Evolutionary conservation across 2,888 invertebrate species (phyloP), one percentile per base, ranked within the genome.

Genomic region (Endomychus coccineus): DNA sequence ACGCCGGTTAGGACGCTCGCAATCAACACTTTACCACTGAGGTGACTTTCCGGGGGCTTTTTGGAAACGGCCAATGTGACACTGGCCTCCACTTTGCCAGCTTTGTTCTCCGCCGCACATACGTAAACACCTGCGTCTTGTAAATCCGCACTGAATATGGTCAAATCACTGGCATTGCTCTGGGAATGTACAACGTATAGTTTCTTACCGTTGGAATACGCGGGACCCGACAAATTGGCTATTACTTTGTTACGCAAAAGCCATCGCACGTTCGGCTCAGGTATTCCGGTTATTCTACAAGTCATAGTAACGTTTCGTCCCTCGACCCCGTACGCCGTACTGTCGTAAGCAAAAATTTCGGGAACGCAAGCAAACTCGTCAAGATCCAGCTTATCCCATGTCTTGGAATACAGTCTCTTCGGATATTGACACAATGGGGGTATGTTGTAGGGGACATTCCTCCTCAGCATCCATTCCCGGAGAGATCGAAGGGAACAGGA

Each of bases 331-430:
- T 74, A 73, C 6, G 79, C 75, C 29, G 71, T 71, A 6, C 71
- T 70, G 27, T 73, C 70, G 5, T 70, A 65, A 4, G 80, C 76
- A 38, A 72, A 71, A 15, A 83, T 79, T 58, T 78, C 76, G 0
- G 86, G 86, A 42, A 74, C 70, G 58, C 87, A 87, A 1, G 86
- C 85, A 56, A 84, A 85, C 49, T 87, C 86, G 56, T 86, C 84
- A 39, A 84, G 64, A 43, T 80, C 80, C 27, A 86, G 70, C 47
- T 78, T 74, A 58, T 83, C 83, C 86, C 86, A 87, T 2, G 81
- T 67, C 45, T 76, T 76, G 3, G 74, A 72, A 31, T 68, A 67
- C 19, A 87, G 62, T 27, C 84, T 66, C 1, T 71, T 64, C 1
- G 87, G 88, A 16, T 70, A 61, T 27, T 74, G 72, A 53, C 88